Base-by-base conservation (phyloP, 2,797 vertebrate species). In the Hydrolagus colliei region DNA sequence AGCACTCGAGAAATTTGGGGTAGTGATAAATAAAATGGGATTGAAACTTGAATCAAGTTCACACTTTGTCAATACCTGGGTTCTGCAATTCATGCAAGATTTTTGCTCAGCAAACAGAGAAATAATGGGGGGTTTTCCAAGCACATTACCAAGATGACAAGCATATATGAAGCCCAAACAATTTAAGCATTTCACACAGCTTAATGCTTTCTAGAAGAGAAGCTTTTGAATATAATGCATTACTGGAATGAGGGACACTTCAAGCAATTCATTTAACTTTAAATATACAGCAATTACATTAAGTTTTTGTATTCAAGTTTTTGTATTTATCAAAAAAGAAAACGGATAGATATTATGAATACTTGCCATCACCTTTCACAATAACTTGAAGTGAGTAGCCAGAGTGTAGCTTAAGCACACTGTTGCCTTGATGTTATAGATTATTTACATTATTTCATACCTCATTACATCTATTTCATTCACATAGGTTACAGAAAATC, bases 231-330 rank as follows among this genome's bases (percentile, higher is more conserved):
- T 11, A 5, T 52, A n/a, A 78, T 78, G 8, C n/a, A 78, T 78
- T 78, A 27, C 61, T 65, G 61, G 18, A 65, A 32, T 79, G 7
- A 12, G 65, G 27, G 61, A 61, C 61, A 79, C n/a, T 76, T 59
- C 76, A 63, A 78, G 41, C 61, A 78, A 78, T 63, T 13, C 41
- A 62, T 61, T 22, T 63, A 78, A 78, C n/a, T 63, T 63, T 78
- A 62, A 78, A 62, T 78, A 27, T 13, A 78, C 10, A 63, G 76
- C 52, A 78, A 62, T 62, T 78, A 62, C 20, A n/a, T 78, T 78
- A 62, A 22, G 76, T 76, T 8, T 27, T 27, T 27, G 27, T 2
- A 59, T 76, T 76, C 18, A 78, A 62, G 6, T 62, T 61, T 9
- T 61, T 78, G 20, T 27, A 63, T 61, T 78, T 78, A 63, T 61